Evolutionary conservation across 2,113 vertebrate species (phyloP).

Genomic region (Atrichornis clamosus): DNA sequence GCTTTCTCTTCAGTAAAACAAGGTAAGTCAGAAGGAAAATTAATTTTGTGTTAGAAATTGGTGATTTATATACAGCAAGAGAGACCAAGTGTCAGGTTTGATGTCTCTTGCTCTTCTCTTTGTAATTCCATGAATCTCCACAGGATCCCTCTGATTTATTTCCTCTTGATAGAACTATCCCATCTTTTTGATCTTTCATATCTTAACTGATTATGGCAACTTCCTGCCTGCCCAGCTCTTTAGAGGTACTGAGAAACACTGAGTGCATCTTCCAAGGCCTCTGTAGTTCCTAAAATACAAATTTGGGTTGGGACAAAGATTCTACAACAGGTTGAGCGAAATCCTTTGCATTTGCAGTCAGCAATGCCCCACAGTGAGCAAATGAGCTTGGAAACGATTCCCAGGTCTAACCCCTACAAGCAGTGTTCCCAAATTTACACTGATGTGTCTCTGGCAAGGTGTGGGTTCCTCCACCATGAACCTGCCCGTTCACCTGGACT

Average conservation of each 20-base stretch:
- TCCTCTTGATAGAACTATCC: neutral
- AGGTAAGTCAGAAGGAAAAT: neutral
- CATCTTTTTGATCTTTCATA: neutral
- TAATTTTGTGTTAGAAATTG: neutral
- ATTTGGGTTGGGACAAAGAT: neutral
- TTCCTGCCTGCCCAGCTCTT: neutral
- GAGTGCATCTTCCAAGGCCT: neutral
- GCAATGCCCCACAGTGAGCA: neutral
- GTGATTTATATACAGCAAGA: neutral
- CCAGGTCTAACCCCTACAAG: neutral
- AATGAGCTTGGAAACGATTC: neutral
- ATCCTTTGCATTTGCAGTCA: neutral
- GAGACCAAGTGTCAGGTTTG: neutral
- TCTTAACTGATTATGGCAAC: neutral
- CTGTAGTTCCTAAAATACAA: neutral
- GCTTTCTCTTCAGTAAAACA: neutral
- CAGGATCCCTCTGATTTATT: neutral
- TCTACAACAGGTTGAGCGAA: fast-evolving
- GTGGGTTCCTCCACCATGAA: neutral
- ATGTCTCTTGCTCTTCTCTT: neutral
- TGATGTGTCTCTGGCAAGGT: neutral
- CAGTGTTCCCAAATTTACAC: neutral
- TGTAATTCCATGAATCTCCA: neutral
- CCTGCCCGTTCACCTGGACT: neutral
- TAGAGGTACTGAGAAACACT: neutral